A percentile compares a stretch with the other conserved stretches of the same genome.
Conservation (phyloP, 2,797 vertebrate genomes). For the Todus mexicanus region DNA sequence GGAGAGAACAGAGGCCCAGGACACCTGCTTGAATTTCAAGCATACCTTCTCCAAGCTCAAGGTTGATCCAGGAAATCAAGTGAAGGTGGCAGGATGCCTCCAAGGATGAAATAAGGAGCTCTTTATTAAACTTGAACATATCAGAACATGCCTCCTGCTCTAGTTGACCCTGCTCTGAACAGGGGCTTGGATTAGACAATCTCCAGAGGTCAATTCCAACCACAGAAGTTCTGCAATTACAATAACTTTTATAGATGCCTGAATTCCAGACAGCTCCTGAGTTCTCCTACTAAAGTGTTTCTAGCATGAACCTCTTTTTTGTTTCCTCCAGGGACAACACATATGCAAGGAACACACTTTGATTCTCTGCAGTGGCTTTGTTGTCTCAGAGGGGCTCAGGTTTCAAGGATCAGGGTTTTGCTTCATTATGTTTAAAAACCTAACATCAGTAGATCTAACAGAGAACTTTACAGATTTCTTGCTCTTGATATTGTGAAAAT, state of each 20-base stretch:
- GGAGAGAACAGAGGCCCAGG: neutral
- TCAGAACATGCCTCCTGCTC: too few species aligned
- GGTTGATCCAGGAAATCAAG: neutral
- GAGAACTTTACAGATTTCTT: neutral
- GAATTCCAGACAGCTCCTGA: neutral
- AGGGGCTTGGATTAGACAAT: too few species aligned
- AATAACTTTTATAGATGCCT: neutral
- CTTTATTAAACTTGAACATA: neutral
- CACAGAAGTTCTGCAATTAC: neutral
- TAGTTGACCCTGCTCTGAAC: too few species aligned
- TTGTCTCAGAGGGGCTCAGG: neutral
- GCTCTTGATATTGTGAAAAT: neutral
- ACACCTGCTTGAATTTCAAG: neutral
- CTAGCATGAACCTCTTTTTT: neutral
- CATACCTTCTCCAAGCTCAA: neutral
- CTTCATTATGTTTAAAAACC: neutral
- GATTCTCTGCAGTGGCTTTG: neutral
- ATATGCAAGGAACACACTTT: neutral
- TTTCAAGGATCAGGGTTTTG: neutral
- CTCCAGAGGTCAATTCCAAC: neutral
- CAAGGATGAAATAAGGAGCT: neutral
- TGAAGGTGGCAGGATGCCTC: neutral
- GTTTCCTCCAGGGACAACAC: neutral
- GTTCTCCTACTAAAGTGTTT: neutral
- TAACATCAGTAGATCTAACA: neutral